Conservation (phyloP, 2,797 vertebrate species). For the Sebastes iracundus region DNA sequence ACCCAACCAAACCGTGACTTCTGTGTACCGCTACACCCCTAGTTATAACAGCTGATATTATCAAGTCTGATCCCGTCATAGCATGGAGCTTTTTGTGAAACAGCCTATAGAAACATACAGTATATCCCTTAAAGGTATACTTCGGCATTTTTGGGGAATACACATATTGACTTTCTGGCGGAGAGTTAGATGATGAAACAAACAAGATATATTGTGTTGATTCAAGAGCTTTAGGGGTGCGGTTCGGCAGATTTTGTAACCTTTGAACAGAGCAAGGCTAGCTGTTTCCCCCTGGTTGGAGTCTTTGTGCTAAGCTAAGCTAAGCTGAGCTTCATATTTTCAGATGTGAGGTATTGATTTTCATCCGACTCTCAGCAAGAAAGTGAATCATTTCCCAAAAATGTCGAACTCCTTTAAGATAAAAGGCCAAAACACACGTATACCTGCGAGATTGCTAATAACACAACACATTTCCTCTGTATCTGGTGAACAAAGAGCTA, state of each 20-base stretch:
- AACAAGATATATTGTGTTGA: neutral
- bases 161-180: too few relatives aligned
- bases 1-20: neutral
- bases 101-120: neutral
- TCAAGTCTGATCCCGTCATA: neutral
- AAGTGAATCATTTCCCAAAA: neutral
- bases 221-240: neutral
- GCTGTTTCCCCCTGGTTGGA: neutral
- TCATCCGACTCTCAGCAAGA: too few relatives aligned
- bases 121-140: neutral
- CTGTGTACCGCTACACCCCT: neutral
- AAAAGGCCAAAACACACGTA: neutral
- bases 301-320: neutral
- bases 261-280: neutral
- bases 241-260: neutral
- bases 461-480: conserved; percentile 1
- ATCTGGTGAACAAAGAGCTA: conserved; percentile 30
- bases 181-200: neutral
- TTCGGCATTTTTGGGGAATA: too few relatives aligned
- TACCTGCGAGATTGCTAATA: neutral
- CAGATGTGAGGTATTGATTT: neutral
- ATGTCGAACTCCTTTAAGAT: neutral
- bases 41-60: neutral
- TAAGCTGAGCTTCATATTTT: neutral
- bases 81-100: neutral